phyloP scores from a whole-genome alignment of 2,797 vertebrate species.

The Cirrhinus mrigala region DNA sequence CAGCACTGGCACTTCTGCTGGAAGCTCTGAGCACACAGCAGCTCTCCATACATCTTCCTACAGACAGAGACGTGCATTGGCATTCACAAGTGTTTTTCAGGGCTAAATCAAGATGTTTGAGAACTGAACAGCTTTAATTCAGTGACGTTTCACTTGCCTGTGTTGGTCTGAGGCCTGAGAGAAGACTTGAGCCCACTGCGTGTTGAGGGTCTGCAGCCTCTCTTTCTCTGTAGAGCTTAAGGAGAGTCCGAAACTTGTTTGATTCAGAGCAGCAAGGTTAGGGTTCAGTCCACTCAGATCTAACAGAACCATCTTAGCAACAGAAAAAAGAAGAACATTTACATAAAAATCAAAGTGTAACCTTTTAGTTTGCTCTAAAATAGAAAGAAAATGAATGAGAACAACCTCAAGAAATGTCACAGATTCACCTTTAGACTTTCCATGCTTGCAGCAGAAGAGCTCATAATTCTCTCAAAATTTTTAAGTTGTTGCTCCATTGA shows the following conservation, averaged over 20 bases:
- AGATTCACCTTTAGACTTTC: constrained; percentile 70
- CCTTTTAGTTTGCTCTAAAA: not conserved
- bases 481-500: constrained; percentile 73
- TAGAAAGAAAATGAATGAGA: not conserved
- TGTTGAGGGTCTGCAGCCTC: constrained; percentile 76
- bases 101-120: not conserved
- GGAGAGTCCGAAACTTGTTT: constrained; percentile 73
- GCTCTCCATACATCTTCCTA: constrained; percentile 79
- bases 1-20: constrained; percentile 81
- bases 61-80: constrained; percentile 28
- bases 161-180: constrained; percentile 71
- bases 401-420: not conserved
- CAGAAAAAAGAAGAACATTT: constrained; percentile 23
- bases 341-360: not conserved
- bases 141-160: constrained; percentile 76
- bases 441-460: constrained; percentile 52
- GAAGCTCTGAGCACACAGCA: constrained; percentile 76
- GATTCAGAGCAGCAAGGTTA: constrained; percentile 81
- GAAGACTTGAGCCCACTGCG: constrained; percentile 79
- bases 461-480: constrained; percentile 65
- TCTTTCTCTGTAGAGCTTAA: constrained; percentile 74
- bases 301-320: constrained; percentile 74
- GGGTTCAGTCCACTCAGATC: constrained; percentile 79
- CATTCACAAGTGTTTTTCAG: not conserved
- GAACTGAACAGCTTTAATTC: not conserved